Evolutionary conservation across 1,140 invertebrate species (phyloP).

Genomic region (Ditylenchus dipsaci): DNA sequence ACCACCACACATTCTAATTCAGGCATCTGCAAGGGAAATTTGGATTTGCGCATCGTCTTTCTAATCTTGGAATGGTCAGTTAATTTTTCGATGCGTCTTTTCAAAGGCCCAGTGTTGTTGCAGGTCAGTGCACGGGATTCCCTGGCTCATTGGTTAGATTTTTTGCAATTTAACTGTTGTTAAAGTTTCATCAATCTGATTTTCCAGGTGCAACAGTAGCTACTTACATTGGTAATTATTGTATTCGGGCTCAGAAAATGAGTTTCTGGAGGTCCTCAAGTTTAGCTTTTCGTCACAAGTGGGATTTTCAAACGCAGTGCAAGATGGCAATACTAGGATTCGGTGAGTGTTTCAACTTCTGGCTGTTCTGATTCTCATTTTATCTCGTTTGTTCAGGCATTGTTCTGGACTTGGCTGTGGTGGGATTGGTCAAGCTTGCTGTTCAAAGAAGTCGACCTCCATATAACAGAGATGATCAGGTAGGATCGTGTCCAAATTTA

Average conservation of each 20-base stretch:
- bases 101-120: no score
- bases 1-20: no score
- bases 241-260: background rate
- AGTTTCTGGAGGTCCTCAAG: background rate
- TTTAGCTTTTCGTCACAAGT: slow-evolving; percentile 13
- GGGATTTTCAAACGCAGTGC: slow-evolving; percentile 16
- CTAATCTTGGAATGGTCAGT: background rate
- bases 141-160: slow-evolving; percentile 31
- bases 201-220: background rate
- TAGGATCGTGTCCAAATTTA: slow-evolving; percentile 17
- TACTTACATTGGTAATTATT: background rate
- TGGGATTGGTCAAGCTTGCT: slow-evolving; percentile 76
- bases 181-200: background rate
- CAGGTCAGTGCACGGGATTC: slow-evolving; percentile 42
- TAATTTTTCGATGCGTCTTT: no score
- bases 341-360: slow-evolving; percentile 16
- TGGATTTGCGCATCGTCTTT: background rate
- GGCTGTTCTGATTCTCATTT: background rate
- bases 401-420: slow-evolving; percentile 76
- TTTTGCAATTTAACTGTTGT: background rate
- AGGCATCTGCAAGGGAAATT: background rate
- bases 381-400: slow-evolving; percentile 68
- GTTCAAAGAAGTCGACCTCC: slow-evolving; percentile 72
- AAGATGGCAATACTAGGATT: slow-evolving; percentile 24
- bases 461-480: slow-evolving; percentile 65